Conservation (phyloP, 1,140 invertebrate species). For the Monomorium pharaonis region DNA sequence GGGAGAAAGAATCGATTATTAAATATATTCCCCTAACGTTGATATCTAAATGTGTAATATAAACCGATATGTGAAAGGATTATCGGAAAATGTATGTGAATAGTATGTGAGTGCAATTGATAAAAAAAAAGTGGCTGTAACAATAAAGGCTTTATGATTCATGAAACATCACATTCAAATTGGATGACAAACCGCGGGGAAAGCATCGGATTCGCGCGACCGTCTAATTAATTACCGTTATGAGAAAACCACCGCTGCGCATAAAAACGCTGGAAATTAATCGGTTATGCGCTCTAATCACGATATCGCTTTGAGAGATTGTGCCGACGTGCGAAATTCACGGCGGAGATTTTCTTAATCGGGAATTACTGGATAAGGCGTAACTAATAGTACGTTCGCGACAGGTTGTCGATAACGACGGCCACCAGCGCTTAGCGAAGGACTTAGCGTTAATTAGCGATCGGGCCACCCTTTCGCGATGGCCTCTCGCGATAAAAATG, state of each 20-base stretch:
- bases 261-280: slow-evolving; percentile 43
- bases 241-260: background rate
- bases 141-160: slow-evolving; percentile 11
- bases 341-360: slow-evolving; percentile 60
- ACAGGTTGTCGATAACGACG: slow-evolving; percentile 65
- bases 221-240: slow-evolving; percentile 26
- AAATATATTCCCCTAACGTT: background rate
- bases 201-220: background rate
- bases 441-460: slow-evolving; percentile 66
- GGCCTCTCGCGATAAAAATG: slow-evolving; percentile 43
- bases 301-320: slow-evolving; percentile 53
- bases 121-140: background rate
- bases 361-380: slow-evolving; percentile 67
- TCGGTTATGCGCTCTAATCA: slow-evolving; percentile 41
- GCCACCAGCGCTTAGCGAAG: slow-evolving; percentile 32
- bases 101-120: background rate
- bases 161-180: slow-evolving; percentile 5
- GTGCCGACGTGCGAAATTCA: slow-evolving; percentile 49
- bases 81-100: slow-evolving; percentile 30
- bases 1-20: slow-evolving; percentile 7
- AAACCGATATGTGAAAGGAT: slow-evolving; percentile 27
- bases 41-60: slow-evolving; percentile 38
- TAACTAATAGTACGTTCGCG: slow-evolving; percentile 66
- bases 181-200: background rate
- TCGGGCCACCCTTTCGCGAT: background rate